Base-by-base conservation (phyloP, 64 coral and sea anemone genomes). In the Pocillopora damicornis region DNA sequence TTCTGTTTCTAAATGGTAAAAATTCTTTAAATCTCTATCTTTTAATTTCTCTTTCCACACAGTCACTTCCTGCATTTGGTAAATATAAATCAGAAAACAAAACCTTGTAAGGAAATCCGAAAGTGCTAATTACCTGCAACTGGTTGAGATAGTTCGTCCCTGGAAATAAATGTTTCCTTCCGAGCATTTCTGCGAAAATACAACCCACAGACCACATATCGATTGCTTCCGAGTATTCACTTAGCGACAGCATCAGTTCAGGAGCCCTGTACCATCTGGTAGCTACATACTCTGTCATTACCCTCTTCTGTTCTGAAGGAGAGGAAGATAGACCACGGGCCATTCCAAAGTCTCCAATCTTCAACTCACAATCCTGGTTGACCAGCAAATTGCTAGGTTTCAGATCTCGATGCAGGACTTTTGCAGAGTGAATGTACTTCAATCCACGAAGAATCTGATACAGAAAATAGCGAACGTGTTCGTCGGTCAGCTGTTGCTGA, bases 151-250 rank as follows among this genome's bases (percentile, higher is more conserved):
- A 99, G 71, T 99, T 99, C 13, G 93, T 93, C 61, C 97, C 97
- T 30, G 93, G 97, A 42, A 99, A 99, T 20, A 99, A 79, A 30
- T 88, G 93, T 60, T 90, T 95, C 59, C 97, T 92, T 30, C 97
- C 97, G 2, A 99, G 83, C 97, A 99, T 99, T 92, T 99, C 97
- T 16, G 97, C 97, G 42, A 99, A 93, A 93, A 99, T 99, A n/a
- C 97, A 99, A 63, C 97, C 97, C 35, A 99, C 97, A 36, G 97
- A 99, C 97, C 97, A 99, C 89, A 99, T 95, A 86, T 99, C 97
- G 64, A 99, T 99, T 66, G 93, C 93, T 72, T 95, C 92, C 10
- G 97, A 99, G 45, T 99, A 99, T 63, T 99, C 97, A n/a, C 90
- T 95, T 18, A 99, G 59, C 1, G 93, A 95, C 26, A 98, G 93